phyloP scores from a whole-genome alignment of 2,888 invertebrate species.

The Prenolepis imparis region DNA sequence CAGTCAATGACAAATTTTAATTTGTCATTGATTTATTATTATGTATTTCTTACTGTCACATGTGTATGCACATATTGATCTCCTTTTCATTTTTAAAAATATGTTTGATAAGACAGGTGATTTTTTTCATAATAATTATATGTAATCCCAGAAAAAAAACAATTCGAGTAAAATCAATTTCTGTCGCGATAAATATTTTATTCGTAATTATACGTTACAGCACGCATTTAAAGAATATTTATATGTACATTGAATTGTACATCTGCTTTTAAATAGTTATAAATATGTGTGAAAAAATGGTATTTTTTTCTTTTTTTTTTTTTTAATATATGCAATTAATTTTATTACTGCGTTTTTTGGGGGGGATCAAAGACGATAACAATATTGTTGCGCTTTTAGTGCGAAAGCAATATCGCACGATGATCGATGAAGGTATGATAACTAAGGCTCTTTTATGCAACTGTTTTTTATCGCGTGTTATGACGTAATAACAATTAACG shows the following conservation, averaged over 20 bases:
- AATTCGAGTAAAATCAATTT: not conserved
- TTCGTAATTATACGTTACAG: not conserved
- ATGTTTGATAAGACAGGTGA: not conserved
- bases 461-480: constrained; percentile 1
- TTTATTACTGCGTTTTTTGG: not conserved
- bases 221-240: not conserved
- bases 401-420: not conserved
- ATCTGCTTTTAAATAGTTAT: not conserved
- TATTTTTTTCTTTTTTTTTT: not conserved
- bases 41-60: constrained; percentile 5
- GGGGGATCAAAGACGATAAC: not conserved
- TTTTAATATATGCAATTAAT: not conserved
- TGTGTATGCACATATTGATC: constrained; percentile 1
- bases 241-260: not conserved
- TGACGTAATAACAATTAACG: not conserved
- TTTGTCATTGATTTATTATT: constrained; percentile 21
- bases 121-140: not conserved
- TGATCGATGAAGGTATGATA: not conserved
- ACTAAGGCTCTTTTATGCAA: constrained; percentile 12
- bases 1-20: constrained; percentile 44
- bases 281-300: not conserved
- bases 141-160: not conserved
- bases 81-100: not conserved
- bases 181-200: not conserved
- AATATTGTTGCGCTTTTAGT: not conserved